A percentile compares a stretch with the other conserved stretches of the same genome.
Evolutionary conservation across 2,113 vertebrate species (phyloP).

Genomic region (Tringa solitaria): DNA sequence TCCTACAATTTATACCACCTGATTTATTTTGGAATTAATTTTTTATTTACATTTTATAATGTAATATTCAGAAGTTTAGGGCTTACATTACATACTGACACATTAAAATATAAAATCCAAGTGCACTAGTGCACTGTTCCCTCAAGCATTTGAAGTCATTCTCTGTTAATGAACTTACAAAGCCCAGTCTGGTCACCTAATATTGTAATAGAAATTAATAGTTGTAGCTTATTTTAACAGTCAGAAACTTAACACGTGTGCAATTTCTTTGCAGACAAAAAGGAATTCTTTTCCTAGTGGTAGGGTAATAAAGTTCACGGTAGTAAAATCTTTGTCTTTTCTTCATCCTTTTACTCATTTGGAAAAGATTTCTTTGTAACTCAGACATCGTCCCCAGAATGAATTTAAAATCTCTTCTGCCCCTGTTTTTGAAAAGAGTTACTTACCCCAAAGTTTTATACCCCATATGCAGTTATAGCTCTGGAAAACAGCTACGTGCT

Average conservation of each 20-base stretch:
- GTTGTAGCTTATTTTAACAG: neutral
- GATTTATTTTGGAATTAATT: neutral
- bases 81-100: neutral
- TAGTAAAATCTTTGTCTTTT: neutral
- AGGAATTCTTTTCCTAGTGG: neutral
- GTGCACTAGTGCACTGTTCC: neutral
- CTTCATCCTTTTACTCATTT: conserved; percentile 17
- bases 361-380: neutral
- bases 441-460: neutral
- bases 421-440: neutral
- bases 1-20: neutral
- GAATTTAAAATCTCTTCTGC: neutral
- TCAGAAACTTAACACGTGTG: neutral
- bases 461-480: neutral
- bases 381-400: neutral
- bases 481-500: neutral
- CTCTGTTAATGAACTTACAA: neutral
- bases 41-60: neutral
- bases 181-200: neutral
- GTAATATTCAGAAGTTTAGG: neutral
- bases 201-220: neutral
- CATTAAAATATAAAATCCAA: neutral
- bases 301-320: neutral
- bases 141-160: neutral
- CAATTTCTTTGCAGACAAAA: neutral